phyloP scores from a whole-genome alignment of 2,113 vertebrate species.

The Platysteira castanea region DNA sequence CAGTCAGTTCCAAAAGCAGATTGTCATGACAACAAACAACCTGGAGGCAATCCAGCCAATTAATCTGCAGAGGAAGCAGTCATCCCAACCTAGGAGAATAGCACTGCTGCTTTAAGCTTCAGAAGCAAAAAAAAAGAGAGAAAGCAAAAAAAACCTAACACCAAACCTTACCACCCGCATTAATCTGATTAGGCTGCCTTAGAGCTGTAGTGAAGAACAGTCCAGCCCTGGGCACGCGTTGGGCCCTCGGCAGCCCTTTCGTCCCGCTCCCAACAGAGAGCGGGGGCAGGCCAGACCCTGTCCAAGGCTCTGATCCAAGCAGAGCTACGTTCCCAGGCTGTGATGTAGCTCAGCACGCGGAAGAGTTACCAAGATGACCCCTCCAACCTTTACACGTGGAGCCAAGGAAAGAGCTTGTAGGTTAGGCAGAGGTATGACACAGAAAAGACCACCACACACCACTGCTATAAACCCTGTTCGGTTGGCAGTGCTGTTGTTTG shows the following conservation, averaged over 20 bases:
- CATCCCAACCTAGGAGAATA: neutral
- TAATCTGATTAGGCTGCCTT: neutral
- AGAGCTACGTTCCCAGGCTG: neutral
- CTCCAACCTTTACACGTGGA: neutral
- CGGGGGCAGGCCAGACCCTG: neutral
- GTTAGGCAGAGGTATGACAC: neutral
- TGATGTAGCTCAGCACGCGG: rapidly evolving
- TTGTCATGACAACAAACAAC: slow-evolving; percentile 61
- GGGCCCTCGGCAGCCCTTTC: neutral
- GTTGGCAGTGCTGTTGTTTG: neutral
- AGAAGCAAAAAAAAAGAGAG: neutral
- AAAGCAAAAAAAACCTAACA: neutral
- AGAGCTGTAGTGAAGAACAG: neutral
- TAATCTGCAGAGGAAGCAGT: slow-evolving; percentile 26
- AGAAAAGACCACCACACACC: neutral
- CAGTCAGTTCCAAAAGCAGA: slow-evolving; percentile 34
- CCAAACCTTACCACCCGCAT: neutral
- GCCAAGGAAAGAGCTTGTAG: neutral
- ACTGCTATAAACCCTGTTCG: neutral
- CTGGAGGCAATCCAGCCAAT: slow-evolving; percentile 50
- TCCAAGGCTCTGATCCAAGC: rapidly evolving
- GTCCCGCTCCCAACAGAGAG: rapidly evolving
- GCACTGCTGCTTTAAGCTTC: slow-evolving; percentile 10
- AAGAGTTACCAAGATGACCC: neutral
- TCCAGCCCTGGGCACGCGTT: rapidly evolving